Base-by-base conservation (phyloP, 2,113 vertebrate species). In the Strix uralensis region DNA sequence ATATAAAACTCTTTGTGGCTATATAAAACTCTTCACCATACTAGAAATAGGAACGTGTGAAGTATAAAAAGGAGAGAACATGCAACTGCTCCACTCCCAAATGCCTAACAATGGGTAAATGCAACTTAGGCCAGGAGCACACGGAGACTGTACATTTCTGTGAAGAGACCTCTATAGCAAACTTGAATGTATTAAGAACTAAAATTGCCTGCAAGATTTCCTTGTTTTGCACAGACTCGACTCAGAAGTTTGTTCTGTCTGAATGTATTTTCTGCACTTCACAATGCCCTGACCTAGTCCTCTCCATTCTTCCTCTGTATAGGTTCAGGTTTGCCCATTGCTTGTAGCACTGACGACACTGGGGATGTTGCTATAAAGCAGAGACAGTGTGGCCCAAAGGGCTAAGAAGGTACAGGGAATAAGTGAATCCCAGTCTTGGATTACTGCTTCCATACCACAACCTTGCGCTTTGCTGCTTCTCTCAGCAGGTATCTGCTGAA, bases 1-100 rank as follows among this genome's bases (percentile, higher is more conserved):
- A 71, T 63, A 86, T 58, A 94, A 95, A 96, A 83, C 20, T 85
- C 70, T 87, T 81, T 46, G 75, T 65, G 62, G 36, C 59, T 94
- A 52, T 58, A 93, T 92, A 88, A 93, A 96, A 88, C 55, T 57
- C 46, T 84, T 95, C 72, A 55, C 23, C 8, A 18, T 20, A 71
- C n/a, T 77, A 66, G 70, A 85, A 88, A 81, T 3, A 62, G 20
- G 29, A 59, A 66, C 2, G 3, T 51, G 51, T 27, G 36, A 83
- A 71, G n/a, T 73, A 71, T 54, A 58, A 90, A 85, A 80, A 88
- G 8, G 42, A 88, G 66, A 70, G 22, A 86, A 73, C 12, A 13
- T 14, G 51, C 32, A 77, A 49, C 47, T 71, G 9, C 25, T 88
- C 46, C 17, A 32, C 25, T 69, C 49, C 70, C 58, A 88, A 70